phyloP scores from a whole-genome alignment of 2,888 invertebrate genomes.

The Eupeodes luniger region DNA sequence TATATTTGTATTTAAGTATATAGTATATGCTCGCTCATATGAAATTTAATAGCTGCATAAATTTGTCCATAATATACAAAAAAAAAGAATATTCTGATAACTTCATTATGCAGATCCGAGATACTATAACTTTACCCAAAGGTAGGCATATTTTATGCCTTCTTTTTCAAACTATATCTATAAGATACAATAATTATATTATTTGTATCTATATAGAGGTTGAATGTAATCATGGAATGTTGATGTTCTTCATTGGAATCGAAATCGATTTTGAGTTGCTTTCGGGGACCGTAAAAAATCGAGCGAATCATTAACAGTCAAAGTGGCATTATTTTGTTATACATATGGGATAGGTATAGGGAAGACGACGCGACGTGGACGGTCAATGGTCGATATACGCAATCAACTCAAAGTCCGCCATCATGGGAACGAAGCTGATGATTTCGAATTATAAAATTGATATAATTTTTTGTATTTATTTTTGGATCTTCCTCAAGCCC shows the following conservation, averaged over 20 bases:
- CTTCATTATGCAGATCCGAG: slow-evolving; percentile 68
- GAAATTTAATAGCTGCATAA: slow-evolving; percentile 76
- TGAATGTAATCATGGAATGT: slow-evolving; percentile 10
- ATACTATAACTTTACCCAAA: no score
- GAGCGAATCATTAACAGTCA: slow-evolving; percentile 70
- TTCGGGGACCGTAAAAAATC: slow-evolving; percentile 69
- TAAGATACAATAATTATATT: no score
- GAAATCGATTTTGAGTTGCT: slow-evolving; percentile 68
- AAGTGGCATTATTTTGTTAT: slow-evolving; percentile 50
- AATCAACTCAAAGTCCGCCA: slow-evolving; percentile 17
- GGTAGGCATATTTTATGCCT: neutral
- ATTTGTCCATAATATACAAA: slow-evolving; percentile 59
- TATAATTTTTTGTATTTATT: slow-evolving; percentile 19
- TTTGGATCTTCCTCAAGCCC: slow-evolving; percentile 44
- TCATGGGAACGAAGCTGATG: slow-evolving; percentile 43
- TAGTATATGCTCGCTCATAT: slow-evolving; percentile 55
- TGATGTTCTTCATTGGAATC: slow-evolving; percentile 57
- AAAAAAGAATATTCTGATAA: slow-evolving; percentile 63
- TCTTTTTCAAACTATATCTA: slow-evolving; percentile 4
- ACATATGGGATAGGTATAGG: neutral
- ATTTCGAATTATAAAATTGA: slow-evolving; percentile 45
- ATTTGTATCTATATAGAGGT: neutral
- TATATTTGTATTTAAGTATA: neutral
- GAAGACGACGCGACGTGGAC: no score
- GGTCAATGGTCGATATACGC: no score